Percentiles rank a stretch among this genome's conserved stretches.
Evolutionary conservation across 2,888 invertebrate genomes (phyloP).

Genomic region (Pantelozetes paolii): DNA sequence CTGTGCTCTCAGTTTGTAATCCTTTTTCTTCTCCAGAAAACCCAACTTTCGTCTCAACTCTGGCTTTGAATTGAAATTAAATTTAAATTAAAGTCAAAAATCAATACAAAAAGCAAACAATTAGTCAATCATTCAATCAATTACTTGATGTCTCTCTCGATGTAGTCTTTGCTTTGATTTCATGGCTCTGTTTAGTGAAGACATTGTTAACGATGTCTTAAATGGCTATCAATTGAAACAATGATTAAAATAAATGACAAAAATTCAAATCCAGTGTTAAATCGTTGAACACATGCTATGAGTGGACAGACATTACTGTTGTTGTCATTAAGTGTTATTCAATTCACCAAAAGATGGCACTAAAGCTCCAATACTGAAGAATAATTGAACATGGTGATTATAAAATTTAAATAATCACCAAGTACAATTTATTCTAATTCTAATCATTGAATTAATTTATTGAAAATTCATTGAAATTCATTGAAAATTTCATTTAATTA

Average conservation of each 20-base stretch:
- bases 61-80: slow-evolving; percentile 55
- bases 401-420: too few species aligned
- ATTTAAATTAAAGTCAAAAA: background rate
- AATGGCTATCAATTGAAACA: background rate
- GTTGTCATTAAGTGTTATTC: too few species aligned
- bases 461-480: background rate
- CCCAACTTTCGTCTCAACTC: slow-evolving; percentile 71
- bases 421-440: too few species aligned
- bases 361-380: too few species aligned
- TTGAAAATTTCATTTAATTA: too few species aligned
- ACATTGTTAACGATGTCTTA: slow-evolving; percentile 60
- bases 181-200: slow-evolving; percentile 81
- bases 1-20: slow-evolving; percentile 69
- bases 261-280: background rate
- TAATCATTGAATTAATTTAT: background rate
- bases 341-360: background rate
- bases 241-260: background rate
- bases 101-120: background rate
- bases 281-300: background rate
- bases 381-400: too few species aligned
- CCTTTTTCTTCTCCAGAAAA: slow-evolving; percentile 80
- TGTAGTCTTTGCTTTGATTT: slow-evolving; percentile 80
- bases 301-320: too few species aligned
- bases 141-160: slow-evolving; percentile 70
- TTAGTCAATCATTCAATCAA: slow-evolving; percentile 20